Percentiles rank a stretch among this genome's conserved stretches.
These are phyloP conservation scores for Conopomorpha cramerella DNA, from an alignment of 1,140 invertebrate genomes.

Conservation along the genomic window DNA sequence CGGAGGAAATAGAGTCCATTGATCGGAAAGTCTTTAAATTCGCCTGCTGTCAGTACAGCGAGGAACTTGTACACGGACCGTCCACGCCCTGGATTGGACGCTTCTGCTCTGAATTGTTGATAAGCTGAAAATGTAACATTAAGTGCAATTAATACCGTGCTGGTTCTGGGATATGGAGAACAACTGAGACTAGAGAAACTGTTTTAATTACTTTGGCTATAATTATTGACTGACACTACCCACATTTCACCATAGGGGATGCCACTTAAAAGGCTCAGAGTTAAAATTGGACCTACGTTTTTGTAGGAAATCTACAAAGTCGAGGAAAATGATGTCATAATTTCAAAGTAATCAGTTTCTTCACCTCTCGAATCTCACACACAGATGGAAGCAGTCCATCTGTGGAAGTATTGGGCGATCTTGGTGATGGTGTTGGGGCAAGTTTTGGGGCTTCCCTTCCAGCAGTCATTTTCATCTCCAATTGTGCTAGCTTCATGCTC, in stretches of 20 bases:
- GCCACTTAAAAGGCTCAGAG: no score
- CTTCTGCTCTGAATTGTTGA: slow-evolving; percentile 25
- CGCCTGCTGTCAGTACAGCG: slow-evolving; percentile 47
- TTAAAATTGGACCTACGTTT: no score
- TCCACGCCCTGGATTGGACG: slow-evolving; percentile 43
- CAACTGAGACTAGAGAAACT: no score
- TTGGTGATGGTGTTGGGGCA: slow-evolving; percentile 72
- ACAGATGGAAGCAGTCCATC: slow-evolving; percentile 75
- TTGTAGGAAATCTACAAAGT: neutral
- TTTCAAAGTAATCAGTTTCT: slow-evolving; percentile 9
- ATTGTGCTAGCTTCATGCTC: slow-evolving; percentile 70
- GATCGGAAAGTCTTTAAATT: slow-evolving; percentile 21
- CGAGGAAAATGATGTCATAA: neutral
- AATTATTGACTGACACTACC: no score
- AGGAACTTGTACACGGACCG: slow-evolving; percentile 41
- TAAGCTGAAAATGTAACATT: slow-evolving; percentile 18
- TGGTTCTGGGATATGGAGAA: no score
- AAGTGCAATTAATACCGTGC: no score
- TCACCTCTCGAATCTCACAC: slow-evolving; percentile 74
- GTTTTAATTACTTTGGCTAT: no score
- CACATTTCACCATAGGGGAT: no score
- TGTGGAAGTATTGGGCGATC: slow-evolving; percentile 73
- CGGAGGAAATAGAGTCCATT: slow-evolving; percentile 38
- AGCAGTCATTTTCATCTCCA: slow-evolving; percentile 58
- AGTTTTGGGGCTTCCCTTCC: slow-evolving; percentile 42